Evolutionary conservation across 2,888 invertebrate genomes (phyloP).

Genomic region (Bombylius discolor): DNA sequence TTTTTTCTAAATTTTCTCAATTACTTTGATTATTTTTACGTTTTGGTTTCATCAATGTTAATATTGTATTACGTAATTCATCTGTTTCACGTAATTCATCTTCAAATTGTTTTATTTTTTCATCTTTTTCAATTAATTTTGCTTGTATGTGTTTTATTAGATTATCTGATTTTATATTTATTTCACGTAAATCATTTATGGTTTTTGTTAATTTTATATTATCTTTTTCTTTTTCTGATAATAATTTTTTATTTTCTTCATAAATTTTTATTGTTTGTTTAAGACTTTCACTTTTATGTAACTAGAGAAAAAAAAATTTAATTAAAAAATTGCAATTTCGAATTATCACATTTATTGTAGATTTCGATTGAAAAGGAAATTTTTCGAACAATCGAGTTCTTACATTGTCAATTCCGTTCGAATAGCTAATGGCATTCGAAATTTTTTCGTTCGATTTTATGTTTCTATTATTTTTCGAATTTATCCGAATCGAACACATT

Average conservation of each 20-base stretch:
- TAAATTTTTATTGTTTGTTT: slow-evolving; percentile 30
- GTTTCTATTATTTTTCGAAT: no score
- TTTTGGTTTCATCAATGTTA: slow-evolving; percentile 34
- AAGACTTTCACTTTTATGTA: slow-evolving; percentile 15
- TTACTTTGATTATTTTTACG: slow-evolving; percentile 17
- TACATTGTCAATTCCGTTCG: no score
- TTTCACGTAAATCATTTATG: slow-evolving; percentile 30
- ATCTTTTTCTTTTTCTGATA: slow-evolving; percentile 30
- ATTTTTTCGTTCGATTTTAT: no score
- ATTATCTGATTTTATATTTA: slow-evolving; percentile 30
- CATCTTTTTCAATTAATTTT: slow-evolving; percentile 32
- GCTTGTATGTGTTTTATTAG: slow-evolving; percentile 29
- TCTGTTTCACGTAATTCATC: slow-evolving; percentile 32
- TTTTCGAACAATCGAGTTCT: no score
- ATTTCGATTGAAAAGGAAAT: no score
- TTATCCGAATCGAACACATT: no score
- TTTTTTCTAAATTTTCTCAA: no score
- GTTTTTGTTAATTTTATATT: slow-evolving; percentile 26
- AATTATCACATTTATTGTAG: no score
- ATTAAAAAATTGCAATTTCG: no score
- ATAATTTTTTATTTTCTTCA: slow-evolving; percentile 27
- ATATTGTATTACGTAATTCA: slow-evolving; percentile 32
- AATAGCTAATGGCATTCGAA: no score
- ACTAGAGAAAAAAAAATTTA: not conserved
- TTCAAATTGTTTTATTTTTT: slow-evolving; percentile 29